Base-by-base conservation (phyloP, 1,140 invertebrate species). In the Drosophila cardini region DNA sequence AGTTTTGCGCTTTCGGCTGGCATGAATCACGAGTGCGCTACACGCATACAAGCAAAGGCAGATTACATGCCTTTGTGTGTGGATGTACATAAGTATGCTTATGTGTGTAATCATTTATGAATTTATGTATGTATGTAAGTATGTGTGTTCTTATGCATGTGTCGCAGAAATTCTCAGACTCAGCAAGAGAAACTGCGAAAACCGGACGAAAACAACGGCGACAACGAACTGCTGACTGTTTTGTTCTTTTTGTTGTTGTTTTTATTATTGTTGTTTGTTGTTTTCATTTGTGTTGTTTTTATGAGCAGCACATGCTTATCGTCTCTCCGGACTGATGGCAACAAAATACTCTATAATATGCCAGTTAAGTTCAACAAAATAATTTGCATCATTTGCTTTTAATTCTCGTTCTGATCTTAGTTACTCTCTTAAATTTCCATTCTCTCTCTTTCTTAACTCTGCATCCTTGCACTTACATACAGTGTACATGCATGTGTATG, bases 151-250 rank as follows among this genome's bases (percentile, higher is more conserved):
- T 13, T 48, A 34, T 21, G 10, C 21, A 50, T 56, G 18, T 61
- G 55, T 48, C 53, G 52, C 18, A 50, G 8, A 58, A 68, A 64
- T 56, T 63, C 52, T 62, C 46, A 50, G 65, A 62, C 16, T 69
- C 65, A 61, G 32, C 48, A 60, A 74, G 57, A 74, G 67, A 63
- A 71, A 71, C 56, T 56, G 34, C 55, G 45, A 58, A 74, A 74
- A 74, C 82, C 82, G 82, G 82, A 85, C 82, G 74, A 81, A 75
- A 58, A 71, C 72, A 74, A 63, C 67, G 58, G 32, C 72, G 58
- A 48, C 71, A 71, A 76, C 80, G 50, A 71, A 76, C 50, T 71
- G 72, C 72, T 72, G 76, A 78, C 58, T 74, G 15, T n/a, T 21
- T 61, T 53, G 63, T 61, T 68, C 42, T 36, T 60, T 40, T 65